Evolutionary conservation across 35 echinoderm and acorn worm genomes (phyloP).

Genomic region (Ophioderma brevispina): DNA sequence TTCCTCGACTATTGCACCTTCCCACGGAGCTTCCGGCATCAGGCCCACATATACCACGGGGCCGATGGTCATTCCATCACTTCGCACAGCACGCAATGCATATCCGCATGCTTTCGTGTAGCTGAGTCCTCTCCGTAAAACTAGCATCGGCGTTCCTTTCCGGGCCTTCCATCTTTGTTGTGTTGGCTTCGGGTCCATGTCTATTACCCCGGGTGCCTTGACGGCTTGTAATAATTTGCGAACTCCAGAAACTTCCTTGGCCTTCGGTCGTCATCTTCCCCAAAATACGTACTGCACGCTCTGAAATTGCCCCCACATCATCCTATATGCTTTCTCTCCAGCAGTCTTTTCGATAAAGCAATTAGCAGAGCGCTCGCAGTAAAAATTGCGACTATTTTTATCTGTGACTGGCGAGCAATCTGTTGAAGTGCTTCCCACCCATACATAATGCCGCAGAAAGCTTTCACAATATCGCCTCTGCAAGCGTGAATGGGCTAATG

Average conservation of each 20-base stretch:
- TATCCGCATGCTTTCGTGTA: neutral
- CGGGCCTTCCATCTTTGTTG: neutral
- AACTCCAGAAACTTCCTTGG: neutral
- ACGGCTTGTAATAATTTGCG: neutral
- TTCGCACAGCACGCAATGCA: neutral
- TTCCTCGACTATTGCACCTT: neutral
- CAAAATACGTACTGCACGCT: neutral
- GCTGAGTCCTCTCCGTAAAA: neutral
- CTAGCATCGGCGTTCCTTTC: neutral
- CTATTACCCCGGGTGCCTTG: conserved; percentile 1
- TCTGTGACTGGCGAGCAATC: neutral
- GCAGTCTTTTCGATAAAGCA: conserved; percentile 11
- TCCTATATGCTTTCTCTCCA: neutral
- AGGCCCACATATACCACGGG: neutral
- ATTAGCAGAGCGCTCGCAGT: neutral
- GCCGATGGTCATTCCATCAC: neutral
- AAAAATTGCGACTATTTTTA: neutral
- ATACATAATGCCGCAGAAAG: conserved; percentile 1
- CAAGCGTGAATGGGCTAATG: neutral
- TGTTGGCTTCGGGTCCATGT: neutral
- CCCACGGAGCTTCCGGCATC: neutral
- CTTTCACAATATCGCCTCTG: neutral
- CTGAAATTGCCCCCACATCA: neutral
- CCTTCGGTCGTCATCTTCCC: conserved; percentile 13
- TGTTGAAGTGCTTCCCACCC: conserved; percentile 16